Conservation (phyloP, 64 coral and sea anemone genomes). For the Stichodactyla mertensii region DNA sequence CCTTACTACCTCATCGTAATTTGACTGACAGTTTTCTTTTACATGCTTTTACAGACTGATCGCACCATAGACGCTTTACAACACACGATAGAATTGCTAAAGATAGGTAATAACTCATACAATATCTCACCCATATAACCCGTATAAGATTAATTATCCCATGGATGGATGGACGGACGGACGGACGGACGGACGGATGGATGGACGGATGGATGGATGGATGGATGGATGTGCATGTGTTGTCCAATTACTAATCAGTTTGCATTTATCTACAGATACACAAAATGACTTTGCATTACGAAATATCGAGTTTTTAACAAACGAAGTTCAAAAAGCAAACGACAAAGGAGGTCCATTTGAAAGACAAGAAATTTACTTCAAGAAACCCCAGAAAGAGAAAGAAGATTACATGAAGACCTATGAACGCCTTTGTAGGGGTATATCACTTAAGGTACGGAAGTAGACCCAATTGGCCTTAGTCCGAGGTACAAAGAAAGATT, state of each 20-base stretch:
- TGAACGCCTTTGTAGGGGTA: constrained; percentile 40
- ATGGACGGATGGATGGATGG: neutral
- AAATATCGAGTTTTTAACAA: constrained; percentile 28
- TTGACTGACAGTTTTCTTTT: neutral
- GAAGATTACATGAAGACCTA: constrained; percentile 20
- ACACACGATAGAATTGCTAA: constrained; percentile 40
- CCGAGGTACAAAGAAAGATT: neutral
- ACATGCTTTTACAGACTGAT: constrained; percentile 40
- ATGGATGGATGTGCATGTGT: neutral
- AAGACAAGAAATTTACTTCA: neutral
- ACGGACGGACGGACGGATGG: neutral
- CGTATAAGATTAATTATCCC: neutral
- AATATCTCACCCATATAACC: too few species aligned
- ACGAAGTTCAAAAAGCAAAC: constrained; percentile 12
- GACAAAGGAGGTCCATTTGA: neutral
- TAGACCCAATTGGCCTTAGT: neutral
- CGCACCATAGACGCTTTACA: constrained; percentile 27
- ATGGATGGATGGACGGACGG: neutral
- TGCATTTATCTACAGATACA: constrained; percentile 17
- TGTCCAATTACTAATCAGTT: neutral
- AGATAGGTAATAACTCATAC: constrained; percentile 24
- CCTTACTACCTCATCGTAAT: neutral
- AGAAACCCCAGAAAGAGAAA: constrained; percentile 21
- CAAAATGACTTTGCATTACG: constrained; percentile 28
- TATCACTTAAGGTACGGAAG: constrained; percentile 30